These are phyloP conservation scores for Cheilosia urbana DNA, from an alignment of 2,888 invertebrate species.

Conservation along the genomic window DNA sequence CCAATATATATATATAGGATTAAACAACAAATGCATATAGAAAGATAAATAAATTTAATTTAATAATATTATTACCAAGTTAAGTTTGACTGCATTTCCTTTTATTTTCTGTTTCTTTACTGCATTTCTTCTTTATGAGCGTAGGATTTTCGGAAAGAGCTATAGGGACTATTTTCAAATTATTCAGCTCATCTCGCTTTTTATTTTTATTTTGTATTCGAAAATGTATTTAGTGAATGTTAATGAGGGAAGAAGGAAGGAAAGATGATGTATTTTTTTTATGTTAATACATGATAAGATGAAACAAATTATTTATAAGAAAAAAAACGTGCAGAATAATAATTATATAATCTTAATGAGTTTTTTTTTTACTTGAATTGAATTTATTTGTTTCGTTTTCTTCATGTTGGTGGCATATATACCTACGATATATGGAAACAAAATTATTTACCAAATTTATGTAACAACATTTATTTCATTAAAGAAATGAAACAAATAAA, in stretches of 20 bases:
- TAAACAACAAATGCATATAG: constrained; percentile 40
- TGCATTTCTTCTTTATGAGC: neutral
- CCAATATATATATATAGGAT: constrained; percentile 20
- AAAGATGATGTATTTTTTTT: constrained; percentile 34
- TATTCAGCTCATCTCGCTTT: constrained; percentile 25
- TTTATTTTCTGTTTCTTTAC: constrained; percentile 39
- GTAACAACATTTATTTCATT: constrained; percentile 37
- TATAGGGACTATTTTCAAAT: constrained; percentile 29
- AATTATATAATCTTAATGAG: constrained; percentile 18
- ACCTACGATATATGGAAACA: constrained; percentile 23
- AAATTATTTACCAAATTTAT: constrained; percentile 67
- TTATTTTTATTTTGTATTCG: constrained; percentile 23
- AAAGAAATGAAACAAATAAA: constrained; percentile 1
- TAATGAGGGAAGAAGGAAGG: constrained; percentile 14
- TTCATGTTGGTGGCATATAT: constrained; percentile 53
- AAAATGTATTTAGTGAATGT: constrained; percentile 63
- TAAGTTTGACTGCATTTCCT: constrained; percentile 75
- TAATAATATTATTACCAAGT: constrained; percentile 56
- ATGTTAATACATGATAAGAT: constrained; percentile 36
- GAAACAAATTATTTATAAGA: constrained; percentile 24
- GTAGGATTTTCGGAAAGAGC: constrained; percentile 1
- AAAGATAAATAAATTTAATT: constrained; percentile 46
- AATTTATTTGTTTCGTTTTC: constrained; percentile 21
- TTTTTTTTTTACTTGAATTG: constrained; percentile 14
- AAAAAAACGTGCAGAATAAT: constrained; percentile 18